phyloP scores from a whole-genome alignment of 2,797 vertebrate genomes.

The Sarcoramphus papa region DNA sequence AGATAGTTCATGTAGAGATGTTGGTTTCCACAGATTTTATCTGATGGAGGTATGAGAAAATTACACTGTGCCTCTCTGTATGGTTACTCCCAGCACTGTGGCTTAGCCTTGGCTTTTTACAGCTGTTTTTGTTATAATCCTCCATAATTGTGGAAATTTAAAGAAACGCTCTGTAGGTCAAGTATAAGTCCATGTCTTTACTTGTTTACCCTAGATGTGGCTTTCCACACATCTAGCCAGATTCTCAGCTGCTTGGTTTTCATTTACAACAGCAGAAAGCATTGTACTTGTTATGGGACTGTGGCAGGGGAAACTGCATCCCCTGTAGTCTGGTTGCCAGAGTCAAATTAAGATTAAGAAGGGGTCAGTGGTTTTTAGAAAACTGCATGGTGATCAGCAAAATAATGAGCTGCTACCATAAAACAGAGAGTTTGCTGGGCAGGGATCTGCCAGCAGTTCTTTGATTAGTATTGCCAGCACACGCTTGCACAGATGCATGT shows the following conservation, averaged over 20 bases:
- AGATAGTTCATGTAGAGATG: background rate
- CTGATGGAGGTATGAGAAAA: background rate
- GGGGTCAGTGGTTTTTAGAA: background rate
- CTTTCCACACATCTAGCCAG: background rate
- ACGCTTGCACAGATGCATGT: background rate
- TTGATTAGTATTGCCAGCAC: slow-evolving; percentile 11
- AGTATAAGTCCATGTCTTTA: background rate
- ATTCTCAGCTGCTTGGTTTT: background rate
- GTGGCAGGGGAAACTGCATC: background rate
- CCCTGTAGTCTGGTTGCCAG: background rate
- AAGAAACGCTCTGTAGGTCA: background rate
- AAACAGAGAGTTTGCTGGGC: background rate
- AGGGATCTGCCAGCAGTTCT: background rate
- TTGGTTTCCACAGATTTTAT: background rate
- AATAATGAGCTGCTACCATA: background rate
- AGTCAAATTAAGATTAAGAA: background rate
- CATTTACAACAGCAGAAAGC: background rate
- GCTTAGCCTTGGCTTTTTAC: background rate
- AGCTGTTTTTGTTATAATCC: background rate
- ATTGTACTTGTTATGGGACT: rapidly evolving
- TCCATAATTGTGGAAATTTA: rapidly evolving
- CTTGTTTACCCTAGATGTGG: rapidly evolving
- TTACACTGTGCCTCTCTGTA: background rate
- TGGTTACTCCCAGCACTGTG: background rate
- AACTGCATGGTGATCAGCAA: background rate